Base-by-base conservation (phyloP, 2,888 invertebrate species). In the Metacarcinus magister region DNA sequence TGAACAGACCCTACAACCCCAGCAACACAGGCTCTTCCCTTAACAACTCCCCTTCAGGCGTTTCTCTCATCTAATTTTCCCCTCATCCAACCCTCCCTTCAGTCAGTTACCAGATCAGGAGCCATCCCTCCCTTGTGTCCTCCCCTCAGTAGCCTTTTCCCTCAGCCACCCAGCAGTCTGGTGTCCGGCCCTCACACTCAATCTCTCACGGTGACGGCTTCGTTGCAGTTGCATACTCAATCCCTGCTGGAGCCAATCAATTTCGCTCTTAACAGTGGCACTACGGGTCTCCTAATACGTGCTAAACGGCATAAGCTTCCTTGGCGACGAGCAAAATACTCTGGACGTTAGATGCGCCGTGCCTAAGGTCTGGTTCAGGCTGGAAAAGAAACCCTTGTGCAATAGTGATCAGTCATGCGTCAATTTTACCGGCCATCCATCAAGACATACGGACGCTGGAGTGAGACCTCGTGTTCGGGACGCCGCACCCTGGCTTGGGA, bases 211-310 rank as follows among this genome's bases (percentile, higher is more conserved):
- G 89, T 94, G 94, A 95, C 89, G 90, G 95, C 91, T 94, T 82
- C 95, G 94, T 94, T 94, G 93, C 95, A 95, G 95, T 95, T 95
- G 95, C 95, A 95, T 95, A 95, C 93, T 94, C 95, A 95, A 95
- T 95, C 95, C 39, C 95, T 94, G 94, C 95, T 89, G 93, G 95
- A 95, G 95, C 95, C 95, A 95, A 95, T 95, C 95, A 95, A 95
- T 95, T 95, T 94, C 89, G 89, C 95, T 94, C 95, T 54, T 90
- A 95, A 95, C 95, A 95, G 95, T 94, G 95, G 95, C 95, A 94
- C 87, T 54, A 87, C 89, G 44, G 93, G 32, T 93, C 75, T 89
- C 93, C 95, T 95, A 95, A 95, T 95, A 94, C 90, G 94, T 82
- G 94, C 60, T 95, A 95, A 95, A 95, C 94, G 95, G 95, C 95